Evolutionary conservation across 2,888 invertebrate species (phyloP).

Genomic region (Xestia ashworthii): DNA sequence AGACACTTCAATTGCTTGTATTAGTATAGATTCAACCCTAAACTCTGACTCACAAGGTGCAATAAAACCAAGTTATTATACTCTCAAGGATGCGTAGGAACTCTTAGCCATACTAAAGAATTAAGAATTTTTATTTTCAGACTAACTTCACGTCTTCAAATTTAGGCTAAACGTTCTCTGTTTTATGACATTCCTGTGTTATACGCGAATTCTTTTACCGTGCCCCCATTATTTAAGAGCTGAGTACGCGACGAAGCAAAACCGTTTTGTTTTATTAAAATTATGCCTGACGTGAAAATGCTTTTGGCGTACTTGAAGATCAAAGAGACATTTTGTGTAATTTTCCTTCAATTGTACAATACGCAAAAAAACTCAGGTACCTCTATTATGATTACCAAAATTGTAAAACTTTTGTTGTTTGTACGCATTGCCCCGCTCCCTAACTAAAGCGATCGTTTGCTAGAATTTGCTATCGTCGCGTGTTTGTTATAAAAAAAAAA

Average conservation of each 20-base stretch:
- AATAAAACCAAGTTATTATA: not conserved
- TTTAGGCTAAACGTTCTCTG: conserved; percentile 33
- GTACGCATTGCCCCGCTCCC: not conserved
- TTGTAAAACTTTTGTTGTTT: not conserved
- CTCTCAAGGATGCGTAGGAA: not conserved
- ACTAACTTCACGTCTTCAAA: conserved; percentile 28
- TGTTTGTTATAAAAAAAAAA: too few species aligned
- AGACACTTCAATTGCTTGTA: too few species aligned
- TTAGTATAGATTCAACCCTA: conserved; percentile 6
- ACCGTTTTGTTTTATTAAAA: conserved; percentile 51
- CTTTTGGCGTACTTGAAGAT: conserved; percentile 19
- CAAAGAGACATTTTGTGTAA: not conserved
- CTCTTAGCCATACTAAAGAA: not conserved
- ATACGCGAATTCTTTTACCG: conserved; percentile 57
- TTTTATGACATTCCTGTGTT: conserved; percentile 56
- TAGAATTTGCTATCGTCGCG: not conserved
- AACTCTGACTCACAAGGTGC: not conserved
- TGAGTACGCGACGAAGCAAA: conserved; percentile 3
- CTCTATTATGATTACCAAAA: not conserved
- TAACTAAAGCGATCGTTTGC: not conserved
- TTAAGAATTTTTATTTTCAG: conserved; percentile 36
- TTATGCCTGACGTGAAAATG: conserved; percentile 46
- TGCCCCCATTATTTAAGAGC: conserved; percentile 43
- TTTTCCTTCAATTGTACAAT: not conserved
- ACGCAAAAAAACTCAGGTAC: not conserved